Evolutionary conservation across 2,113 vertebrate species (phyloP).

Genomic region (Cheirogaleus medius): DNA sequence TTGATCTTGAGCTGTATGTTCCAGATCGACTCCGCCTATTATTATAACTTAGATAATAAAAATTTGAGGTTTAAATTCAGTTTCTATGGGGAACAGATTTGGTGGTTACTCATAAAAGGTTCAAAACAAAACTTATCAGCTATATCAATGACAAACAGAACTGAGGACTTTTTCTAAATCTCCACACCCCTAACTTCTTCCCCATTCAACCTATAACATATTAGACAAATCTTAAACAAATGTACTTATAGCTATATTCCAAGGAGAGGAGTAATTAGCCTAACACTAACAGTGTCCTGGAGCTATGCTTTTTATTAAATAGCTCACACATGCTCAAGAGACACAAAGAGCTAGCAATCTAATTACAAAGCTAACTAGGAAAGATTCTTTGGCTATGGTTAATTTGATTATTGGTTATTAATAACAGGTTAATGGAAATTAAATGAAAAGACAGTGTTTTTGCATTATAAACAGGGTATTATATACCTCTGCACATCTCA

Average conservation of each 20-base stretch:
- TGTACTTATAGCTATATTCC: not conserved
- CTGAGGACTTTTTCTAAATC: not conserved
- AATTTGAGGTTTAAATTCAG: conserved; percentile 49
- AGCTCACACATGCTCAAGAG: not conserved
- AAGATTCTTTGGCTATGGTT: not conserved
- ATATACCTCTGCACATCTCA: not conserved
- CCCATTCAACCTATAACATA: not conserved
- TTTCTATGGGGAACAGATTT: not conserved
- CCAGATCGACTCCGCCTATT: conserved; percentile 96
- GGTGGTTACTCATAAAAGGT: not conserved
- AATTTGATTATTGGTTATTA: not conserved
- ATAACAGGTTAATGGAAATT: not conserved
- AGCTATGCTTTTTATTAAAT: not conserved
- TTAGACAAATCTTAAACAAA: not conserved
- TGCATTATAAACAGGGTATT: not conserved
- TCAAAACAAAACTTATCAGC: not conserved
- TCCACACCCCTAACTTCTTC: not conserved
- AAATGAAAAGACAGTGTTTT: not conserved
- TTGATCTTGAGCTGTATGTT: conserved; percentile 96
- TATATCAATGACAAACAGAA: not conserved
- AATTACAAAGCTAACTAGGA: not conserved
- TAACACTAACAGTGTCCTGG: not conserved
- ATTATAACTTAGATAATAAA: conserved; percentile 90
- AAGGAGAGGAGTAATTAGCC: not conserved
- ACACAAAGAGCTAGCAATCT: not conserved